Evolutionary conservation across 2,113 vertebrate genomes (phyloP), one percentile per base, ranked within the genome.

Genomic region (Siniperca knerii): DNA sequence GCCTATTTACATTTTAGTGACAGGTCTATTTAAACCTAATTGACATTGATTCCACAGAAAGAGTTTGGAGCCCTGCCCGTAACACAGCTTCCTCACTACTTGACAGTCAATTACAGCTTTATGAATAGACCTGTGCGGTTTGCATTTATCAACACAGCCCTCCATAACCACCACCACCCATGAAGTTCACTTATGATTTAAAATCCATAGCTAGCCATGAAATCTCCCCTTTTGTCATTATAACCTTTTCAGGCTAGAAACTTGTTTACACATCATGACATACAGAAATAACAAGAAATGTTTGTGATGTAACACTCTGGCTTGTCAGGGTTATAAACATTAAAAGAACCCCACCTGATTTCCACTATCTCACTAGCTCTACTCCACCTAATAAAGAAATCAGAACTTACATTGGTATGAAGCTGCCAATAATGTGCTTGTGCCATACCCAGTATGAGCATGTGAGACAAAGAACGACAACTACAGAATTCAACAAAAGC

Each of bases 81-180:
- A 87, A 77, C 58, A 62, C 84, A 73, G 57, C 77, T 84, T 70
- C 76, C 62, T 77, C 50, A 42, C 73, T 67, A 75, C 77, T 85
- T 87, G 86, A 92, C 87, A 90, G 89, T 78, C 77, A 89, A 89
- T 92, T 90, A 84, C 74, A 70, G 82, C 65, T 92, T 90, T 60
- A 89, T 91, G 78, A 92, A 85, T 85, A 77, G 25, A 81, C 64
- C 67, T 70, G 65, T 86, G 77, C 78, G 79, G n/a, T 92, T 83
- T 77, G 77, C 61, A 85, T 87, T 64, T 71, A 85, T 86, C 61
- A 67, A 29, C 55, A 50, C 33, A 82, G 58, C 13, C 57, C 73
- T 44, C 23, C n/a, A 54, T 62, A 40, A 71, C 4, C 40, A 44
- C 68, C 55, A 73, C 75, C 78, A 66, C 25, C 79, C 52, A 57